These are phyloP conservation scores for Antechinus flavipes DNA, from an alignment of 2,113 vertebrate species.

Conservation along the genomic window DNA sequence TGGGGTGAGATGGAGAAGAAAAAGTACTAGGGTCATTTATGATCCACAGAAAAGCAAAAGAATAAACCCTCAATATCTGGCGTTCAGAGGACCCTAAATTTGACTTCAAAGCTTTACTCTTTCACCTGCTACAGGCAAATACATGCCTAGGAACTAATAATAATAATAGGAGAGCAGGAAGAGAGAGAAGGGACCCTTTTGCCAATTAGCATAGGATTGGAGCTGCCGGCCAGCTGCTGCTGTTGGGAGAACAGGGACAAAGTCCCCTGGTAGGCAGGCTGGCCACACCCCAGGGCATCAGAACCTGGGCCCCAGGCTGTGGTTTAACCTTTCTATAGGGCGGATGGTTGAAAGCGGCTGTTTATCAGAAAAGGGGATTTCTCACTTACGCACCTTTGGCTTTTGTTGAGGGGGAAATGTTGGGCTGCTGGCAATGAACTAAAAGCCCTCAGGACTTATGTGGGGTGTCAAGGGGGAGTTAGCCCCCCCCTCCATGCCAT, in stretches of 20 bases:
- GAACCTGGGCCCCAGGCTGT: constrained; percentile 66
- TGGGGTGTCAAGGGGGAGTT: constrained; percentile 23
- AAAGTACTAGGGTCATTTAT: neutral
- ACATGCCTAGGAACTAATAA: neutral
- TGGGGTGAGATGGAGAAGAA: constrained; percentile 17
- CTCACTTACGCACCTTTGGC: constrained; percentile 54
- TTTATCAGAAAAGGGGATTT: constrained; percentile 78
- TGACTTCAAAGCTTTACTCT: constrained; percentile 22
- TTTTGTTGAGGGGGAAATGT: constrained; percentile 68
- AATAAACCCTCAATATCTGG: neutral
- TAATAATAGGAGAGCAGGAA: neutral
- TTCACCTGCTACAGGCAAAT: neutral
- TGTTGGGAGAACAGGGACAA: constrained; percentile 16
- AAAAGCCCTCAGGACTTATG: constrained; percentile 52
- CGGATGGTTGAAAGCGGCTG: constrained; percentile 40
- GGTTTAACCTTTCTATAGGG: constrained; percentile 77
- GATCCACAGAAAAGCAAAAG: neutral
- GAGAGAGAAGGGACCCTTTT: neutral
- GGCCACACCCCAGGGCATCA: constrained; percentile 67
- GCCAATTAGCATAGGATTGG: neutral
- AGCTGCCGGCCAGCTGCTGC: constrained; percentile 7
- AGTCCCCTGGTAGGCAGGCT: constrained; percentile 45
- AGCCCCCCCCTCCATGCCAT: constrained; percentile 27
- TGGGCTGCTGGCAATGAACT: constrained; percentile 55
- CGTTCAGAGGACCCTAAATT: neutral